These are phyloP conservation scores for Sympetrum striolatum DNA, from an alignment of 2,888 invertebrate species.

Conservation along the genomic window DNA sequence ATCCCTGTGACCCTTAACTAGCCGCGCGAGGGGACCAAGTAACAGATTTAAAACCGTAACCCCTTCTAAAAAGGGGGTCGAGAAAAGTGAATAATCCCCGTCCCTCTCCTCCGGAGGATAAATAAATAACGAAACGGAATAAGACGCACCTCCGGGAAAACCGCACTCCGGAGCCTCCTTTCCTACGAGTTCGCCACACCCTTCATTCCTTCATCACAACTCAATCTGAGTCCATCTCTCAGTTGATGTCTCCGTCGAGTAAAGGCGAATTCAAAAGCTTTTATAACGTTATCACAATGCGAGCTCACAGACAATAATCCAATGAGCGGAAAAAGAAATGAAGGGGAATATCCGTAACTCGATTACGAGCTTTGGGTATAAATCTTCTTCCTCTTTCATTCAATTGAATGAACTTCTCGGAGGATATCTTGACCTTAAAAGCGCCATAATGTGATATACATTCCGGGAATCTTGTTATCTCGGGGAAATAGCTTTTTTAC, in stretches of 20 bases:
- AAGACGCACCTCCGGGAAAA: neutral
- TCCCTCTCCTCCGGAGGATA: neutral
- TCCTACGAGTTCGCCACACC: too few species aligned
- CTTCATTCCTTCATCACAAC: neutral
- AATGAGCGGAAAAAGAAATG: neutral
- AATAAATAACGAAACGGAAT: neutral
- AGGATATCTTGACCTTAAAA: too few species aligned
- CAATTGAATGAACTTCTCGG: too few species aligned
- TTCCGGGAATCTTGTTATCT: too few species aligned
- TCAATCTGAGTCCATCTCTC: neutral
- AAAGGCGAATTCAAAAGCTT: neutral
- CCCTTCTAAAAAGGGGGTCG: too few species aligned
- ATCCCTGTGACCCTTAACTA: neutral
- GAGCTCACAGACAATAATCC: neutral
- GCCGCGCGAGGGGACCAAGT: neutral
- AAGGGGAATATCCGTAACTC: too few species aligned
- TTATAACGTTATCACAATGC: neutral
- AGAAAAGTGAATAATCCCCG: neutral
- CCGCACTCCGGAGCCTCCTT: neutral
- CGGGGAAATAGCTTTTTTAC: too few species aligned
- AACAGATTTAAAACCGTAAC: neutral
- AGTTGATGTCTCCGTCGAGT: too few species aligned
- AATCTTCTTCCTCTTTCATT: too few species aligned
- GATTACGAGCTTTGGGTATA: too few species aligned
- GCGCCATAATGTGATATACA: too few species aligned